phyloP scores from a whole-genome alignment of 2,888 invertebrate species.

The Drosophila putrida region DNA sequence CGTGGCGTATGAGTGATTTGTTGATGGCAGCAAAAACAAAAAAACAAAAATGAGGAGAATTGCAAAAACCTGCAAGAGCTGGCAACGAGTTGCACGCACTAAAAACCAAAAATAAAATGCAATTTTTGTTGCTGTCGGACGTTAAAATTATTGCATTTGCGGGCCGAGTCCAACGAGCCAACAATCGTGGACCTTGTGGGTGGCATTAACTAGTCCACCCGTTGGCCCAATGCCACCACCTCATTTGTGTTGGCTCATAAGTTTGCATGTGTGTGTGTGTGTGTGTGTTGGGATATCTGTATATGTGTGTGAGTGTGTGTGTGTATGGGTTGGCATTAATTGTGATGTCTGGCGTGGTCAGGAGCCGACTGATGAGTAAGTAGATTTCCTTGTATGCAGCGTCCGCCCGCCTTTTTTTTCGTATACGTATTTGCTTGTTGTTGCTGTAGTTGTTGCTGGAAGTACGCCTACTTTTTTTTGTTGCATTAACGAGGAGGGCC shows the following conservation, averaged over 20 bases:
- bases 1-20: constrained; percentile 50
- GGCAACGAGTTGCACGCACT: constrained; percentile 42
- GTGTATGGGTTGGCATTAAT: constrained; percentile 66
- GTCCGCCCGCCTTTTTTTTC: constrained; percentile 35
- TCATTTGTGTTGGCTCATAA: constrained; percentile 29
- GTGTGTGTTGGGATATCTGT: constrained; percentile 10
- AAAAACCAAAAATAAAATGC: constrained; percentile 78
- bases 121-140: constrained; percentile 76
- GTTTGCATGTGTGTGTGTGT: constrained; percentile 18
- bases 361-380: constrained; percentile 73
- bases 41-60: constrained; percentile 32
- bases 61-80: constrained; percentile 43
- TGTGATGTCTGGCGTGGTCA: constrained; percentile 77
- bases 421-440: background rate
- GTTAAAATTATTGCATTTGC: constrained; percentile 72
- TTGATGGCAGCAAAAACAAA: constrained; percentile 20
- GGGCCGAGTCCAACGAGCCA: constrained; percentile 31
- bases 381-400: constrained; percentile 79
- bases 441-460: constrained; percentile 10
- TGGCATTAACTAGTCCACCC: constrained; percentile 68
- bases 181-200: constrained; percentile 54
- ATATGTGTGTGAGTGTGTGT: constrained; percentile 33
- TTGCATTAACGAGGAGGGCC: background rate
- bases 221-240: constrained; percentile 18
- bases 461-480: constrained; percentile 56